A percentile compares a stretch with the other conserved stretches of the same genome.
These are phyloP conservation scores for Leiothrix lutea DNA, from an alignment of 2,113 vertebrate genomes.

Conservation along the genomic window DNA sequence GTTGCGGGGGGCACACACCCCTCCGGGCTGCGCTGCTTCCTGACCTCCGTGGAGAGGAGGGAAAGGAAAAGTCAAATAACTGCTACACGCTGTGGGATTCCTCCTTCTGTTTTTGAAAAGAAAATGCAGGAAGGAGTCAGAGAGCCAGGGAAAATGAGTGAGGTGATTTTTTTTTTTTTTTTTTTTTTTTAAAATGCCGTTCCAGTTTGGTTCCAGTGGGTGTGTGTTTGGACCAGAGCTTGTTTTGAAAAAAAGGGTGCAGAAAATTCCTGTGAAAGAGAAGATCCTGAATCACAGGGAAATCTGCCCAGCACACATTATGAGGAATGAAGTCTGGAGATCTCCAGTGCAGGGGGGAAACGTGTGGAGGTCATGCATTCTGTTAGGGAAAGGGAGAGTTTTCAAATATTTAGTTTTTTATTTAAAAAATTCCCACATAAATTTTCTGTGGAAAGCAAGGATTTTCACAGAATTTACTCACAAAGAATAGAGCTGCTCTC, in stretches of 20 bases:
- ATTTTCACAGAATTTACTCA: not conserved
- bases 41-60: not conserved
- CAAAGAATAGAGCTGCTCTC: not conserved
- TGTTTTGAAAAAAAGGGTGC: not conserved
- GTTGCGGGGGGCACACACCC: fast-evolving
- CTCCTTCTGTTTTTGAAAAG: conserved; percentile 11
- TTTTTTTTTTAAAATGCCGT: not conserved
- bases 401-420: not conserved
- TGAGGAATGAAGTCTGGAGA: not conserved
- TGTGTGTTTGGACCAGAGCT: not conserved
- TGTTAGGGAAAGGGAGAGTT: not conserved
- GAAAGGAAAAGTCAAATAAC: not conserved
- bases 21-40: not conserved
- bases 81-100: not conserved
- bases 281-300: not conserved
- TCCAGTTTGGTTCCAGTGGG: not conserved
- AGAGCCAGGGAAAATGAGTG: not conserved
- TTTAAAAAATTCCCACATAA: not conserved
- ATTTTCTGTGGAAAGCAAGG: not conserved
- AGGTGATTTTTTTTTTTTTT: not conserved
- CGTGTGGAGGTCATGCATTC: fast-evolving
- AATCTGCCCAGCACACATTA: not conserved
- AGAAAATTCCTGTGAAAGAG: not conserved
- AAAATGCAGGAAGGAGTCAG: not conserved
- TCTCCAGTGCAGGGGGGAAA: not conserved